phyloP scores from a whole-genome alignment of 2,113 vertebrate genomes.

The Peromyscus californicus region DNA sequence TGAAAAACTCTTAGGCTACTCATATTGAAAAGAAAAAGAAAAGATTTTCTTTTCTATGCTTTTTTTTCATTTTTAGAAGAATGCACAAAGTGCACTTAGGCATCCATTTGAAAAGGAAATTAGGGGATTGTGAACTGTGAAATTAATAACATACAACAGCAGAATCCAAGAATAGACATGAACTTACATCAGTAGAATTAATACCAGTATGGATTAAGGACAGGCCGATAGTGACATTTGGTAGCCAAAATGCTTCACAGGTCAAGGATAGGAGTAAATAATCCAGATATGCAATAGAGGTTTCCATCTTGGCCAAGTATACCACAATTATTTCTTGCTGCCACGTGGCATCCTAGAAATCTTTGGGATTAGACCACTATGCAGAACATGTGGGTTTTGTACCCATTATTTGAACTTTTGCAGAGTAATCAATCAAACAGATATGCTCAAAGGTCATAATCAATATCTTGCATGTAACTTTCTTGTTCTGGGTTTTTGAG shows the following conservation, averaged over 20 bases:
- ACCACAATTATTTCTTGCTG: neutral
- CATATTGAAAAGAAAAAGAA: neutral
- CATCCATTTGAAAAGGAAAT: neutral
- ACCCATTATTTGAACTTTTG: neutral
- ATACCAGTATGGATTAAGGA: neutral
- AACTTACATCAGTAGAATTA: neutral
- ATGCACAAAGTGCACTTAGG: neutral
- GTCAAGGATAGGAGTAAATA: neutral
- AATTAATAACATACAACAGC: neutral
- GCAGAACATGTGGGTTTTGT: neutral
- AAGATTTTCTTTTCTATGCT: neutral
- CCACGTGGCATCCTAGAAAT: accelerated
- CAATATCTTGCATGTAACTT: neutral
- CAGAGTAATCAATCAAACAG: accelerated
- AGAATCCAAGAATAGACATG: neutral
- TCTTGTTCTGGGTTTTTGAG: neutral
- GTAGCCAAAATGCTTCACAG: neutral
- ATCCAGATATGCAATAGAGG: neutral
- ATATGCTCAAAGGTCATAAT: too few species aligned
- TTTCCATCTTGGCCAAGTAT: accelerated
- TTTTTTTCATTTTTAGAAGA: neutral
- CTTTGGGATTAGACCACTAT: accelerated
- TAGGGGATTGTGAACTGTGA: neutral
- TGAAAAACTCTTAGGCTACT: neutral
- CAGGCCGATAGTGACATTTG: neutral